Conservation (phyloP, 2,113 vertebrate genomes). For the Atherinomorus stipes region DNA sequence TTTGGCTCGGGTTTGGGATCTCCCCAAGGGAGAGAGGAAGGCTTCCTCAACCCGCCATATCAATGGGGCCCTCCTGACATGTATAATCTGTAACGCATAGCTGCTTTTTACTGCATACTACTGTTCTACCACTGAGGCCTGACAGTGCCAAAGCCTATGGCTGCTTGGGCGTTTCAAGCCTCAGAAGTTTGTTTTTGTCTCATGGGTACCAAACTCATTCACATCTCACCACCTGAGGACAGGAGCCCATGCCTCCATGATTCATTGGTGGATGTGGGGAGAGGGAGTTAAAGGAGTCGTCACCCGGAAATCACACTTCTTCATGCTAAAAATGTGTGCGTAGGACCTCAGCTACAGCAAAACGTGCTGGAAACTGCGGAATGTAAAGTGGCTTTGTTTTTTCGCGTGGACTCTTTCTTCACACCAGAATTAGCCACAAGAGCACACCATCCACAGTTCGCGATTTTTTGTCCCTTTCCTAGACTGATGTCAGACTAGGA, state of each 20-base stretch:
- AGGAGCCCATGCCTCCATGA: slow-evolving; percentile 36
- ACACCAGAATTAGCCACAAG: no score
- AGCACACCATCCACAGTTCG: no score
- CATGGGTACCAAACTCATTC: slow-evolving; percentile 51
- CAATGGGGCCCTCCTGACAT: slow-evolving; percentile 62
- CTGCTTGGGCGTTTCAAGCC: slow-evolving; percentile 63
- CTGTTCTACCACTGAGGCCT: slow-evolving; percentile 65
- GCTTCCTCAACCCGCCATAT: slow-evolving; percentile 60
- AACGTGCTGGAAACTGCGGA: no score
- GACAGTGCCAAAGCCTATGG: slow-evolving; percentile 64
- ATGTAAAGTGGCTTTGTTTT: no score
- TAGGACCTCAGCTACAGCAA: no score
- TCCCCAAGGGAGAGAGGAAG: slow-evolving; percentile 62
- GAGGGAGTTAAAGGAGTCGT: no score
- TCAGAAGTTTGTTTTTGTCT: slow-evolving; percentile 72
- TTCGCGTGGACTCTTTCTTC: no score
- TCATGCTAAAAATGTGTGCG: no score
- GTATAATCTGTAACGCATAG: slow-evolving; percentile 71
- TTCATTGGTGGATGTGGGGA: slow-evolving; percentile 16
- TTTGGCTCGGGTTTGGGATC: slow-evolving; percentile 71
- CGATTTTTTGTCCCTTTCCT: no score
- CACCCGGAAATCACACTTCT: no score
- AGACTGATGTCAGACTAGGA: no score
- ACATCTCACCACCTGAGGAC: slow-evolving; percentile 74
- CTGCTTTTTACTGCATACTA: slow-evolving; percentile 68